Percentiles rank a stretch among this genome's conserved stretches.
phyloP scores from a whole-genome alignment of 92 coral and sea anemone genomes.

The Virgularia gustaviana region DNA sequence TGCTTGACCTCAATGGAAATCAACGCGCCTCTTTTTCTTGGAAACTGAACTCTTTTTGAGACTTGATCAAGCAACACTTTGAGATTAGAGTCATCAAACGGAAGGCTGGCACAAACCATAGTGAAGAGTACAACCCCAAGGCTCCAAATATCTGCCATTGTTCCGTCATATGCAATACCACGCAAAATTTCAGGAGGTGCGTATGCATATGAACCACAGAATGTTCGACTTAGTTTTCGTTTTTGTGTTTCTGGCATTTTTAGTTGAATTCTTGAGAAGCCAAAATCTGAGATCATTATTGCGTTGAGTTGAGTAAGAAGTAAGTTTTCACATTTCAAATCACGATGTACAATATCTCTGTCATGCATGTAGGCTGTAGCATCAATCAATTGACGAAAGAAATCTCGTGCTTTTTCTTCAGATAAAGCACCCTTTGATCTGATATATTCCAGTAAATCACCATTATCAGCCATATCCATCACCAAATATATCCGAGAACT shows the following conservation, averaged over 20 bases:
- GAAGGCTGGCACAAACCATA: conserved; percentile 94
- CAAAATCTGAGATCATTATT: conserved; percentile 86
- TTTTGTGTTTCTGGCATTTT: conserved; percentile 71
- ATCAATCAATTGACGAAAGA: conserved; percentile 82
- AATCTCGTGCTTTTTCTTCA: conserved; percentile 80
- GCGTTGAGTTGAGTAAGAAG: conserved; percentile 75
- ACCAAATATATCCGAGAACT: conserved; percentile 90
- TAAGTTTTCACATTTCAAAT: conserved; percentile 91
- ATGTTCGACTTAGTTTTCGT: conserved; percentile 82
- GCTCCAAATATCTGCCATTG: conserved; percentile 96
- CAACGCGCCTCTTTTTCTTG: conserved; percentile 59
- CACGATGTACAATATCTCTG: conserved; percentile 87
- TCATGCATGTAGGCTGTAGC: conserved; percentile 83
- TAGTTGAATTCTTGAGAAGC: conserved; percentile 88
- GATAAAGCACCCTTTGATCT: conserved; percentile 80
- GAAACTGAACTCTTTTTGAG: conserved; percentile 74
- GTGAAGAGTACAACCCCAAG: conserved; percentile 92
- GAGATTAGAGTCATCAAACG: conserved; percentile 92
- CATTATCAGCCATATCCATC: conserved; percentile 92
- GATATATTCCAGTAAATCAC: conserved; percentile 87
- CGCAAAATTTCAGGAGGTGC: conserved; percentile 98
- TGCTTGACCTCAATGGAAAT: conserved; percentile 79
- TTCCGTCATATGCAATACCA: conserved; percentile 96
- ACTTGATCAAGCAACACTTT: conserved; percentile 84
- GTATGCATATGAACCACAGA: conserved; percentile 96